Evolutionary conservation across 2,888 invertebrate species (phyloP), one percentile per base, ranked within the genome.

Genomic region (Gymnoscelis rufifasciata): DNA sequence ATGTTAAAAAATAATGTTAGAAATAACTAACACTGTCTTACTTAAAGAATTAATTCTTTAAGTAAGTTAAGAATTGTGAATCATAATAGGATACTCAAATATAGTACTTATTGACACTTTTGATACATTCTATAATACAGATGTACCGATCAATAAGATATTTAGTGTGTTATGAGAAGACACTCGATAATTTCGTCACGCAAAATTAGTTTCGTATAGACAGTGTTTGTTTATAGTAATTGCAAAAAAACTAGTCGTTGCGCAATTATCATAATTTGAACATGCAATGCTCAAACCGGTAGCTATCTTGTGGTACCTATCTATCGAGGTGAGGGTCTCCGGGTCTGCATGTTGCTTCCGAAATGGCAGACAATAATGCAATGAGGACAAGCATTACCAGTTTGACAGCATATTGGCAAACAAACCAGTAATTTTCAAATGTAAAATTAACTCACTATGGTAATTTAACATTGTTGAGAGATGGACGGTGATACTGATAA

Each of bases 301-400:
- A 44, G 44, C 14, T 15, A 26, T 37, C 37, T 36, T 27, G 38
- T 24, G 39, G 39, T 24, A 54, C 51, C 51, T 52, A 52, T 56
- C 53, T 52, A 80, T 71, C 62, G 69, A 71, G 82, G 83, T 84
- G 82, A 86, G 74, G 84, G 84, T 68, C 74, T 69, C 45, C 69
- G 73, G 83, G 84, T 68, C 74, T 68, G 46, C 69, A 36, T 52
- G 64, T 57, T 49, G 54, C 71, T 68, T 67, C 71, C 58, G 57
- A 73, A 74, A 59, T 57, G 46, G 37, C 41, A 51, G 45, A 63
- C 62, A 66, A 62, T 63, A 51, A 56, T 35, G 49, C 52, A 42
- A 36, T 60, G 59, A 60, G 57, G 47, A 55, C 56, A 56, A 35
- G 51, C 31, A 11, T 27, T 33, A 60, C 64, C 40, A 50, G 66